phyloP scores from a whole-genome alignment of 1,140 invertebrate species.

The Ooceraea biroi region DNA sequence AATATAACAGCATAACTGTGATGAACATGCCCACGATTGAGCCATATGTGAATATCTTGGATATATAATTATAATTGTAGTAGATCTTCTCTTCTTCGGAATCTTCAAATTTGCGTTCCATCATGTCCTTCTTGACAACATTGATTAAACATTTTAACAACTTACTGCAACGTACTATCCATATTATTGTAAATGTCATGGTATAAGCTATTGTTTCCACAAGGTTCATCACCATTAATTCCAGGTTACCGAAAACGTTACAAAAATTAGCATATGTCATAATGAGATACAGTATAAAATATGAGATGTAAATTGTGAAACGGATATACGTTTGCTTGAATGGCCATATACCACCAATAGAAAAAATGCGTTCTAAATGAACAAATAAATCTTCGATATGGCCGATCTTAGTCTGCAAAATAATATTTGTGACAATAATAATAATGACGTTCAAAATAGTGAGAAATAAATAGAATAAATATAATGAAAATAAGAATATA shows the following conservation, averaged over 20 bases:
- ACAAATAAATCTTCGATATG: conserved; percentile 52
- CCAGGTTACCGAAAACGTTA: conserved; percentile 61
- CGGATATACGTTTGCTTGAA: conserved; percentile 63
- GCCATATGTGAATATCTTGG: conserved; percentile 68
- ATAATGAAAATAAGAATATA: too few relatives aligned
- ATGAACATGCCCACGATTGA: conserved; percentile 62
- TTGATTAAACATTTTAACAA: conserved; percentile 55
- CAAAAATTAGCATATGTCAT: conserved; percentile 66
- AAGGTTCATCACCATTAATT: conserved; percentile 67
- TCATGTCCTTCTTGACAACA: conserved; percentile 57
- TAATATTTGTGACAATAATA: too few relatives aligned
- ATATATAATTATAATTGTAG: conserved; percentile 66
- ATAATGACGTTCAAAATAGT: too few relatives aligned
- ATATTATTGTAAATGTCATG: conserved; percentile 58
- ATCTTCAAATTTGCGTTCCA: conserved; percentile 59
- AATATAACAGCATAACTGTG: conserved; percentile 56
- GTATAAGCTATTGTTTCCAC: conserved; percentile 69
- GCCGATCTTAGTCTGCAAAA: neutral
- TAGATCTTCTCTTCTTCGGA: conserved; percentile 68
- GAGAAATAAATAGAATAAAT: too few relatives aligned
- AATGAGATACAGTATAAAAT: conserved; percentile 58
- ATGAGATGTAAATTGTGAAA: conserved; percentile 64
- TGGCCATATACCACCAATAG: conserved; percentile 71
- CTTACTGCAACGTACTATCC: conserved; percentile 67
- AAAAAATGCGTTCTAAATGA: conserved; percentile 69